phyloP scores from a whole-genome alignment of 2,797 vertebrate species.

The Clarias fuscus region DNA sequence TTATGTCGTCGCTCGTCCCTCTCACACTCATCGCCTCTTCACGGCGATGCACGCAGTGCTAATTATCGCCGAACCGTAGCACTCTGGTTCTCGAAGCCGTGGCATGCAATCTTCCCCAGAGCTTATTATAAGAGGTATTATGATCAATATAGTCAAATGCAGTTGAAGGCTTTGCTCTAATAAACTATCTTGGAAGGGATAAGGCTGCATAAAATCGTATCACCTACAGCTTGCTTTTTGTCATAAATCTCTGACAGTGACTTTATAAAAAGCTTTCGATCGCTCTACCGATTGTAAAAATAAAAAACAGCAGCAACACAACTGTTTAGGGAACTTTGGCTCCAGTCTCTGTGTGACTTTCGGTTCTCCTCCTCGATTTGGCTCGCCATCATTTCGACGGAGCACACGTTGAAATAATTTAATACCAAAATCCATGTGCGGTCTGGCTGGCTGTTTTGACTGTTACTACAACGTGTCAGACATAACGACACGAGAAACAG shows the following conservation, averaged over 20 bases:
- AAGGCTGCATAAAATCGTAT: neutral
- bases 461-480: neutral
- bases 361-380: neutral
- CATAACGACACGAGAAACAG: neutral
- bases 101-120: conserved; percentile 8
- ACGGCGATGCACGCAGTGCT: conserved; percentile 1
- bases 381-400: neutral
- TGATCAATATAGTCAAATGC: neutral
- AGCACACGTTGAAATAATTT: neutral
- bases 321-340: neutral
- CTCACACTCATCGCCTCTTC: neutral
- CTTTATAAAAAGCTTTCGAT: neutral
- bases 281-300: neutral
- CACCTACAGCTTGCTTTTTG: neutral
- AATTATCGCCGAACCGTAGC: conserved; percentile 22
- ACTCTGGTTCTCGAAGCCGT: neutral
- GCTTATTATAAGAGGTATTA: conserved; percentile 11
- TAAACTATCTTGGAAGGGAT: conserved; percentile 2
- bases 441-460: neutral
- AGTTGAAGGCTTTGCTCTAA: conserved; percentile 16
- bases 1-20: neutral
- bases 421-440: neutral
- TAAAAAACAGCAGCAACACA: neutral
- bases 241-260: neutral
- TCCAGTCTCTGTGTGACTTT: neutral